Evolutionary conservation across 35 echinoderm and acorn worm species (phyloP).

Genomic region (Lytechinus variegatus): DNA sequence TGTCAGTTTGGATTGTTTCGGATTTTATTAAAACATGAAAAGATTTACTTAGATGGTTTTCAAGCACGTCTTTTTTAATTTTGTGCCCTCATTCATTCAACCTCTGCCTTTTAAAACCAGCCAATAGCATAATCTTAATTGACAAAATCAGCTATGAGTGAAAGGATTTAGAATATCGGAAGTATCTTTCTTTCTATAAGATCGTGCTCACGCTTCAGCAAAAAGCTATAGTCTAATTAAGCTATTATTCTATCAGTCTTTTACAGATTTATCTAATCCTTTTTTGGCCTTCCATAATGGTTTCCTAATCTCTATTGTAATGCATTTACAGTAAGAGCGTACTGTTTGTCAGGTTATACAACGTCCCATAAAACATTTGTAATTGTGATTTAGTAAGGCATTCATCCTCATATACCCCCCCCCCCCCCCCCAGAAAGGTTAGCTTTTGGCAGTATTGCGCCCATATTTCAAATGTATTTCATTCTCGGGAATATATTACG

Average conservation of each 20-base stretch:
- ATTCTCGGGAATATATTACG: too few relatives aligned
- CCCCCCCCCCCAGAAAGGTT: too few relatives aligned
- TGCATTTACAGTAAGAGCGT: not conserved
- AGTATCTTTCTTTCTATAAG: not conserved
- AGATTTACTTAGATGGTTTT: not conserved
- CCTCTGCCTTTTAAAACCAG: not conserved
- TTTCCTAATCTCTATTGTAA: not conserved
- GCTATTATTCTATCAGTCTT: not conserved
- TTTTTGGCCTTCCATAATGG: not conserved
- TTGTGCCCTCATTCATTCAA: not conserved
- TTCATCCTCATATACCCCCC: too few relatives aligned
- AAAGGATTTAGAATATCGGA: not conserved
- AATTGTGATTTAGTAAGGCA: too few relatives aligned
- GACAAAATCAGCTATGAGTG: not conserved
- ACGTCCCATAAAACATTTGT: too few relatives aligned
- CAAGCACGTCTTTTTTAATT: not conserved
- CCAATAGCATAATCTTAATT: not conserved
- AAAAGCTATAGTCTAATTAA: not conserved
- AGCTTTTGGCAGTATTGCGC: too few relatives aligned
- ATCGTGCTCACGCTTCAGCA: not conserved
- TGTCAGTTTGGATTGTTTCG: not conserved
- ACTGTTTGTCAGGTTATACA: too few relatives aligned
- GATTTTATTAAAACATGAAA: not conserved
- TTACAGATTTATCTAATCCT: not conserved
- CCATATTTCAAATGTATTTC: too few relatives aligned